Evolutionary conservation across 2,888 invertebrate species (phyloP), one percentile per base, ranked within the genome.

Genomic region (Torymus auratus): DNA sequence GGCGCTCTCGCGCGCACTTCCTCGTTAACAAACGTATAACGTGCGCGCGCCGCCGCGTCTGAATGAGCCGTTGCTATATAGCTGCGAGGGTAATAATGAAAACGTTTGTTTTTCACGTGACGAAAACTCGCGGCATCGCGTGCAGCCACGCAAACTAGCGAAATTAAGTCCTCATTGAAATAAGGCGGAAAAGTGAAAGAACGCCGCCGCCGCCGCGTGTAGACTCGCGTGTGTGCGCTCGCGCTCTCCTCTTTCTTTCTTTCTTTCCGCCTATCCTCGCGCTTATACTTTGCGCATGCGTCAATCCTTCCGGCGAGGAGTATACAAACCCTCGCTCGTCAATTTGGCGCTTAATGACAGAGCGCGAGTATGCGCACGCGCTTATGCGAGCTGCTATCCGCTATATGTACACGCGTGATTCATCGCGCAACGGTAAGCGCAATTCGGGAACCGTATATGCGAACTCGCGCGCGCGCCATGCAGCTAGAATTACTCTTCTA

Each of bases 341-440:
- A 80, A 80, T 82, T 82, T 77, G 41, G 15, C 73, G 73, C 64
- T 7, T 82, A 82, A 82, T 82, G 72, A 79, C 79, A 77, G 56
- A 64, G 65, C 58, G 60, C 11, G 53, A 68, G 15, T n/a, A 67
- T 41, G 70, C 60, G 50, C n/a, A 3, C 13, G 14, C 20, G 70
- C 41, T 41, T 41, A 41, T 41, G 7, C 7, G 41, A 5, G 41
- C 7, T 41, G 41, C 41, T 41, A 7, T 41, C 41, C 41, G 7
- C 41, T 41, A 28, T 28, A 28, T 20, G 28, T 67, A 17, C 11
- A 7, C 56, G 20, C 70, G 70, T 74, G 74, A 78, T 78, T 78
- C 77, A 81, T 81, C 78, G 78, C 52, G 70, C 81, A 78, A 81
- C 81, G 81, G 81, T 78, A 82, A 74, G 76, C 72, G 82, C 72